phyloP scores from a whole-genome alignment of 2,888 invertebrate genomes.

The Therioaphis trifolii region DNA sequence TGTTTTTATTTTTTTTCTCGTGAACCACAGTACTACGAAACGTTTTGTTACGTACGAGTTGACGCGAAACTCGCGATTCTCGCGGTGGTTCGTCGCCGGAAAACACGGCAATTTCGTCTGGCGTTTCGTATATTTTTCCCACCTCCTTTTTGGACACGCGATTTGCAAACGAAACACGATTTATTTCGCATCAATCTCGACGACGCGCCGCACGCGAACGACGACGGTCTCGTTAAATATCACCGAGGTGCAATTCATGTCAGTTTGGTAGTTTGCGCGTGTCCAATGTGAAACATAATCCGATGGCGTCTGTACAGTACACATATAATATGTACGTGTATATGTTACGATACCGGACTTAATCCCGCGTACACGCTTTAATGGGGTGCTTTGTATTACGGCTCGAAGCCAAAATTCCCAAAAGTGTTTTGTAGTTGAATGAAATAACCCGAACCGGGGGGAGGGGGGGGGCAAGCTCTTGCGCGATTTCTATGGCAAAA shows the following conservation, averaged over 20 bases:
- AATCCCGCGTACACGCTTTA: slow-evolving; percentile 1
- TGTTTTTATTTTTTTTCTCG: too few species aligned
- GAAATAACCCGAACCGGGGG: background rate
- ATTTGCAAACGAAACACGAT: too few species aligned
- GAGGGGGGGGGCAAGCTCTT: background rate
- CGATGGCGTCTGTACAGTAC: background rate
- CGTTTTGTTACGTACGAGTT: too few species aligned
- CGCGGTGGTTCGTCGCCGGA: too few species aligned
- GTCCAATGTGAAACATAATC: slow-evolving; percentile 19
- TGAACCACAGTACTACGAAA: too few species aligned
- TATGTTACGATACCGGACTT: too few species aligned
- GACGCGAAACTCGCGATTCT: too few species aligned
- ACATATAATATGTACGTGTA: background rate
- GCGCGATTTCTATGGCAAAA: background rate
- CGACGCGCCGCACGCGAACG: background rate
- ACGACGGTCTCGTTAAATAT: background rate
- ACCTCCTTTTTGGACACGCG: too few species aligned
- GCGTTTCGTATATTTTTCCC: too few species aligned
- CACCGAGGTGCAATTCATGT: background rate
- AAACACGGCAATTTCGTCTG: too few species aligned
- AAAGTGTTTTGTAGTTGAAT: slow-evolving; percentile 1
- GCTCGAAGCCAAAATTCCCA: background rate
- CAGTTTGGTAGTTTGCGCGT: background rate
- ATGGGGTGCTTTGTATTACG: slow-evolving; percentile 5
- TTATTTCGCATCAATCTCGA: too few species aligned